Percentiles rank a stretch among this genome's conserved stretches.
These are phyloP conservation scores for Bufo gargarizans DNA, from an alignment of 2,113 vertebrate genomes.

Conservation along the genomic window DNA sequence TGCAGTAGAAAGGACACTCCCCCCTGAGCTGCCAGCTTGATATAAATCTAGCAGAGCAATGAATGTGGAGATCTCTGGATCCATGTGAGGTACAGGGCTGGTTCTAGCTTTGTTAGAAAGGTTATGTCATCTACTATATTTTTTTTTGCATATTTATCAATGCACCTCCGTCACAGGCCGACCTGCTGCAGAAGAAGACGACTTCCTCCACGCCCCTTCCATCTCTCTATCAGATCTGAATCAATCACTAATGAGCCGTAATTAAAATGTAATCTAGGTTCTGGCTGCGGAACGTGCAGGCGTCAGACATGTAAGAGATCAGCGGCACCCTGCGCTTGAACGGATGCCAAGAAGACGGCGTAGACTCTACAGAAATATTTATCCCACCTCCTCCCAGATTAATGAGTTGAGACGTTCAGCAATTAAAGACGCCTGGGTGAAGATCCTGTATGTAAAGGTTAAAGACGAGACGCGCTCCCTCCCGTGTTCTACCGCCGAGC, in stretches of 20 bases:
- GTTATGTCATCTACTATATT: no score
- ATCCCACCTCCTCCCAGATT: slow-evolving; percentile 58
- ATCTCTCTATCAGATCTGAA: no score
- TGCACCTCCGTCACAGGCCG: no score
- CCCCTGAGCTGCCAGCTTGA: no score
- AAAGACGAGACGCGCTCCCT: slow-evolving; percentile 75
- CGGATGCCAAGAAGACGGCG: slow-evolving; percentile 63
- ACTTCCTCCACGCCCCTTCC: no score
- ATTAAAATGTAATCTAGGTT: slow-evolving; percentile 12
- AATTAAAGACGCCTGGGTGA: slow-evolving; percentile 66
- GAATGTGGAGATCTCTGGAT: no score
- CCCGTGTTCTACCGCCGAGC: slow-evolving; percentile 72
- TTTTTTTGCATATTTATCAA: no score
- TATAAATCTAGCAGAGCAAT: no score
- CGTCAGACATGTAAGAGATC: slow-evolving; percentile 52
- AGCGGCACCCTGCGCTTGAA: slow-evolving; percentile 60
- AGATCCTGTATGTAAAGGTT: slow-evolving; percentile 72
- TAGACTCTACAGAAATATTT: slow-evolving; percentile 69
- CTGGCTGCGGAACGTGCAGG: neutral
- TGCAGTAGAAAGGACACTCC: no score
- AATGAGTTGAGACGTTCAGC: slow-evolving; percentile 65
- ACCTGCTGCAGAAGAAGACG: no score
- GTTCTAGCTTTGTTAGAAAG: no score
- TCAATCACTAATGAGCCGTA: slow-evolving; percentile 9
- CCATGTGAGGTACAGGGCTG: no score